phyloP scores from a whole-genome alignment of 1,140 invertebrate species.

The Protaetia brevitarsis region DNA sequence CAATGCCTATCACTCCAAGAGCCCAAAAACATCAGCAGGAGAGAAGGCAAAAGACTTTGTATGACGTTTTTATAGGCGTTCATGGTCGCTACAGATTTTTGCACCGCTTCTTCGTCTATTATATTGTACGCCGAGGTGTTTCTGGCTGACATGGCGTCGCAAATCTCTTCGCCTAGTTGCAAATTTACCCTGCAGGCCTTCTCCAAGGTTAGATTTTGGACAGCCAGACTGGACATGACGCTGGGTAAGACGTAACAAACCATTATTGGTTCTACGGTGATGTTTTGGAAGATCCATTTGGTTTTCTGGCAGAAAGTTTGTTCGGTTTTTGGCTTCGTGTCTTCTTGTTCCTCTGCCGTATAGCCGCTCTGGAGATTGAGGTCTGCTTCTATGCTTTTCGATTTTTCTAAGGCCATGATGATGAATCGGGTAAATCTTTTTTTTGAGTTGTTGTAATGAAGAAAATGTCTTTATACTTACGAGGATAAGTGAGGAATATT shows the following conservation, averaged over 20 bases:
- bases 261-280: slow-evolving; percentile 56
- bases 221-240: slow-evolving; percentile 52
- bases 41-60: slow-evolving; percentile 55
- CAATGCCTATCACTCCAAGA: slow-evolving; percentile 60
- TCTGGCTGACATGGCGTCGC: slow-evolving; percentile 54
- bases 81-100: slow-evolving; percentile 57
- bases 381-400: slow-evolving; percentile 35
- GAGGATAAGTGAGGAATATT: no score
- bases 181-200: slow-evolving; percentile 65
- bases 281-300: slow-evolving; percentile 28
- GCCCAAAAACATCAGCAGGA: slow-evolving; percentile 59
- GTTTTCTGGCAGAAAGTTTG: not conserved
- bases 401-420: slow-evolving; percentile 35
- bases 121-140: slow-evolving; percentile 47
- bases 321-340: not conserved
- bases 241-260: slow-evolving; percentile 54
- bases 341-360: not conserved
- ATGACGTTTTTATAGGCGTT: slow-evolving; percentile 57
- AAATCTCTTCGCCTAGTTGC: slow-evolving; percentile 55
- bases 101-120: slow-evolving; percentile 51
- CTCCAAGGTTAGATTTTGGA: slow-evolving; percentile 60
- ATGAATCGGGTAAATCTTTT: not conserved
- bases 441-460: no score
- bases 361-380: slow-evolving; percentile 24
- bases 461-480: no score